Evolutionary conservation across 2,888 invertebrate species (phyloP).

Genomic region (Drosophila heteroneura): DNA sequence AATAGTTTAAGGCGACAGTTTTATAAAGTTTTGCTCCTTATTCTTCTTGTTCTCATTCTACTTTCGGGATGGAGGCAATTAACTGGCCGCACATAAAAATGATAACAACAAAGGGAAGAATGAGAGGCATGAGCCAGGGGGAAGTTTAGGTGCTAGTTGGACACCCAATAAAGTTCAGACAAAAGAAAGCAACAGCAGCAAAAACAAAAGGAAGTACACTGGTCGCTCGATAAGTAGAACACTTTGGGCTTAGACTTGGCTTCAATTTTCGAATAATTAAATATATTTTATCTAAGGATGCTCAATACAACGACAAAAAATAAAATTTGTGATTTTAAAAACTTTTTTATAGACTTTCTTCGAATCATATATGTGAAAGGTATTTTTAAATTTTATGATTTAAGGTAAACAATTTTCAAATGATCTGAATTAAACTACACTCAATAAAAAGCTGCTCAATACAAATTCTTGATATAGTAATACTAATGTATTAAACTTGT

Average conservation of each 20-base stretch:
- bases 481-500: too few species aligned
- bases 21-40: constrained; percentile 45
- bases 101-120: constrained; percentile 50
- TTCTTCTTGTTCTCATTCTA: neutral
- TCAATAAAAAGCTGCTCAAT: too few species aligned
- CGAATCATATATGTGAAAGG: neutral
- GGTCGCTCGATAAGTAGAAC: neutral
- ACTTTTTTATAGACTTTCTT: neutral
- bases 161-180: constrained; percentile 57
- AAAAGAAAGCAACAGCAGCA: constrained; percentile 44
- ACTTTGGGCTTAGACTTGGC: neutral
- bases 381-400: neutral
- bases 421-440: too few species aligned
- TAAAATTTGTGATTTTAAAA: neutral
- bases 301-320: neutral
- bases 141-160: constrained; percentile 24
- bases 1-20: constrained; percentile 62
- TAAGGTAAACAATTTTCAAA: too few species aligned
- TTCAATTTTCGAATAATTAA: neutral
- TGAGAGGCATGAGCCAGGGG: neutral
- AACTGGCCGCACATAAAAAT: constrained; percentile 73
- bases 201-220: constrained; percentile 27
- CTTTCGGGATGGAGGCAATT: constrained; percentile 52
- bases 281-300: neutral
- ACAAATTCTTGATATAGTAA: too few species aligned